A percentile compares a stretch with the other conserved stretches of the same genome.
These are phyloP conservation scores for Trissolcus japonicus DNA, from an alignment of 2,888 invertebrate species.

Conservation along the genomic window DNA sequence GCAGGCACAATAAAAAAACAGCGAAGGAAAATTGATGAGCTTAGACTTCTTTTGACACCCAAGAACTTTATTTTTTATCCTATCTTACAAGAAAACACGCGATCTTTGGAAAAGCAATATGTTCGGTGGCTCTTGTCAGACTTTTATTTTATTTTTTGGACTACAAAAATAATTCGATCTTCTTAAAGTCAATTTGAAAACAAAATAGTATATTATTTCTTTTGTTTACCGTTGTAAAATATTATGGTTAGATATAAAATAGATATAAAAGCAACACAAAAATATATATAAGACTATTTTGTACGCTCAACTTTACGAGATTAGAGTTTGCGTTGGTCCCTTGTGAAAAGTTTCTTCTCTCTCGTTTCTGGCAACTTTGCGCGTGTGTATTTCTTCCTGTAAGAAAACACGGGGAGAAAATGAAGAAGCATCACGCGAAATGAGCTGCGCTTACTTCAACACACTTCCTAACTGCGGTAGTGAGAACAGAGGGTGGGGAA, in stretches of 20 bases:
- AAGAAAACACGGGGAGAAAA: slow-evolving; percentile 55
- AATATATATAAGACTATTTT: slow-evolving; percentile 63
- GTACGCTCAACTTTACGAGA: slow-evolving; percentile 65
- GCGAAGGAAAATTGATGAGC: slow-evolving; percentile 50
- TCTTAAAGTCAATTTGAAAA: not conserved
- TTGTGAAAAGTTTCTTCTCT: slow-evolving; percentile 33
- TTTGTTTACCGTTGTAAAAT: not conserved
- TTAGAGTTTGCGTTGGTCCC: slow-evolving; percentile 66
- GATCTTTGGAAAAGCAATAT: slow-evolving; percentile 3
- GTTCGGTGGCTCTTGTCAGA: not conserved
- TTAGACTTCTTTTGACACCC: slow-evolving; percentile 48
- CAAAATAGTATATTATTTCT: not conserved
- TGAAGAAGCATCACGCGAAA: slow-evolving; percentile 56
- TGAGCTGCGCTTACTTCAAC: slow-evolving; percentile 54
- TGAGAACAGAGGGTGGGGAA: slow-evolving; percentile 10
- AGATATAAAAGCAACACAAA: slow-evolving; percentile 18
- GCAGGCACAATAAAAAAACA: slow-evolving; percentile 32
- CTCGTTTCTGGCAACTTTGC: slow-evolving; percentile 42
- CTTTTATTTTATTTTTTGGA: not conserved
- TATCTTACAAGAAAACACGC: slow-evolving; percentile 13
- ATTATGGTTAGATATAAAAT: not conserved
- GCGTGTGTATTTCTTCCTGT: slow-evolving; percentile 31
- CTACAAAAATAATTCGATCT: not conserved
- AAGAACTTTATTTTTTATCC: slow-evolving; percentile 41
- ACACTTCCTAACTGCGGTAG: slow-evolving; percentile 27